Conservation (phyloP, 2,797 vertebrate species). For the Arnoldichthys spilopterus region DNA sequence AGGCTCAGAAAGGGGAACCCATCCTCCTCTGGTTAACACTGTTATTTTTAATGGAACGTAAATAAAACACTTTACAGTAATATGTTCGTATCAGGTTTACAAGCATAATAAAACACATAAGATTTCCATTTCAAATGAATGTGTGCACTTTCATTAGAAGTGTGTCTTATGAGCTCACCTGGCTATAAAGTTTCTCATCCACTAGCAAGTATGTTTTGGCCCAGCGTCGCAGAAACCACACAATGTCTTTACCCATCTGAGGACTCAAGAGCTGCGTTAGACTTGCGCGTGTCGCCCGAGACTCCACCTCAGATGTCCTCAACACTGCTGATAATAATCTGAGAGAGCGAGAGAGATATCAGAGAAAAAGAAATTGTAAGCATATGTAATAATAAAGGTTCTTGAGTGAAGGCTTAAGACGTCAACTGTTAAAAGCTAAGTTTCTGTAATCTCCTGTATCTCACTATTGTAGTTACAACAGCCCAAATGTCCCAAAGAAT, state of each 20-base stretch:
- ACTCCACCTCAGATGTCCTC: constrained; percentile 96
- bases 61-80: too few species aligned
- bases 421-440: too few species aligned
- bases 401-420: background rate
- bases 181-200: constrained; percentile 96
- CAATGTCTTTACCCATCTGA: constrained; percentile 98
- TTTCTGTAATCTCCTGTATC: too few species aligned
- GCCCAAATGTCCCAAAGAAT: too few species aligned
- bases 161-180: constrained; percentile 81
- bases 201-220: constrained; percentile 96
- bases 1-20: too few species aligned
- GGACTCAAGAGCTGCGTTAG: constrained; percentile 94
- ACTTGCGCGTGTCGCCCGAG: constrained; percentile 93
- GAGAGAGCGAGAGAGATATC: constrained; percentile 35
- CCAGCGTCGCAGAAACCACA: constrained; percentile 98
- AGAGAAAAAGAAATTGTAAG: background rate
- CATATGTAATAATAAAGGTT: too few species aligned
- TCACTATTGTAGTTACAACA: too few species aligned
- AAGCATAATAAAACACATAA: too few species aligned
- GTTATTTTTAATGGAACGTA: too few species aligned
- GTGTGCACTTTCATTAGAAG: too few species aligned
- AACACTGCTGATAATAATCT: constrained; percentile 95
- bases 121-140: too few species aligned
- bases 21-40: too few species aligned
- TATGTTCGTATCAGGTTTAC: background rate